Evolutionary conservation across 2,113 vertebrate genomes (phyloP), one percentile per base, ranked within the genome.

Genomic region (human): DNA sequence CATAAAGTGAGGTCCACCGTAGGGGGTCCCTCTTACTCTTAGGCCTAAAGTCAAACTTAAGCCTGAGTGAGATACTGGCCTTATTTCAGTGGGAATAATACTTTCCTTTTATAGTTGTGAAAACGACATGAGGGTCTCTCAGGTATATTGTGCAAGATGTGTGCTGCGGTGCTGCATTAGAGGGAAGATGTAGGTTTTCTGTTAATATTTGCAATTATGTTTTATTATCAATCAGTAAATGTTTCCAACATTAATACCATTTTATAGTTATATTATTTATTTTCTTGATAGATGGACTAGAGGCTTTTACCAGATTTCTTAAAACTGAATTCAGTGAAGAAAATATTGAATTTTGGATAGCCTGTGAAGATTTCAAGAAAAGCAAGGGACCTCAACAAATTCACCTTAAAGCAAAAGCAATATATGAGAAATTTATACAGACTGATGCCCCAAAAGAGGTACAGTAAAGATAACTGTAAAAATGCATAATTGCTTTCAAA

Each of bases 261-360:
- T 45, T 11, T 55, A 1, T 35, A 94, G 66, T 80, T 10, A 90
- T 93, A 52, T 16, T 30, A 73, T 89, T 86, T 23, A 70, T 96
- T 82, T 35, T 70, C 89, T 91, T 73, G 79, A 40, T 96, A 99
- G 99, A 99, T 98, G 99, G 99, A 61, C 94, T 99, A 92, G 98
- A 99, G 73, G 98, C 98, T 90, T 99, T 99, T 97, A 99, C 99
- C 8, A 98, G 98, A 88, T 99, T 99, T 97, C 99, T 99, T 97
- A 99, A 98, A 98, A 99, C 99, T 1, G 99, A 99, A 97, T 99
- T 99, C 99, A 99, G 99, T 9, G 99, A 99, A 90, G 99, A 99
- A 98, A 99, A 99, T 98, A 99, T 99, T 0, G 99, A 99, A 98
- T 99, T 99, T 98, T 99, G 99, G 99, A 96, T 99, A 96, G 99